Evolutionary conservation across 1,140 invertebrate species (phyloP), one percentile per base, ranked within the genome.

Genomic region (Drosophila equinoxialis): DNA sequence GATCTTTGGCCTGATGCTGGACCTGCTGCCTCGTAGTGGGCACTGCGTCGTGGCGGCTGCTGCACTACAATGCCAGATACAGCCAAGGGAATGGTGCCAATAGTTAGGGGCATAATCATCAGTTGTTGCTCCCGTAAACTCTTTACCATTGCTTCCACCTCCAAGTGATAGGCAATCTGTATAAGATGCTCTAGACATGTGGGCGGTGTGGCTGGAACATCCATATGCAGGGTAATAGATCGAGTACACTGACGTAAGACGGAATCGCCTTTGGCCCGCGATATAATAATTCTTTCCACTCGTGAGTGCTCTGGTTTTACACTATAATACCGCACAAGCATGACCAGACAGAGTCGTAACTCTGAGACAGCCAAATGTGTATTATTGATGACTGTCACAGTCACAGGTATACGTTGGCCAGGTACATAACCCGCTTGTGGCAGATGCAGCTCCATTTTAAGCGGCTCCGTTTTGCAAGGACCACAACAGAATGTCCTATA

Each of bases 121-220:
- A 84, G 77, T 57, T 94, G 91, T 76, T 94, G 94, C 57, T 91
- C 83, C 73, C 94, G 92, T 5, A 92, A 67, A 30, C 91, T 82
- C 62, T 90, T 90, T 6, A 91, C 69, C 48, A 81, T 62, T 1
- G 92, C 91, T 74, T 91, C 90, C 17, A 96, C 93, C 90, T 95
- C 94, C 17, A 96, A 72, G 76, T 94, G 93, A 92, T 96, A 96
- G 74, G 94, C 94, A 64, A 96, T 92, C 90, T 95, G 95, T 67
- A 87, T 87, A 7, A 96, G 93, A 35, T 93, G 94, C 17, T 93
- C 93, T 1, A 96, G 91, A 87, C 90, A 91, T 0, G 95, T 95
- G 94, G 95, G 95, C 10, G 96, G 95, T 69, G 95, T 91, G 1
- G 95, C 93, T 0, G 95, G 95, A 39, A 96, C 92, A 11, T 93